Evolutionary conservation across 1,140 invertebrate genomes (phyloP), one percentile per base, ranked within the genome.

Genomic region (Micrasema minimum): DNA sequence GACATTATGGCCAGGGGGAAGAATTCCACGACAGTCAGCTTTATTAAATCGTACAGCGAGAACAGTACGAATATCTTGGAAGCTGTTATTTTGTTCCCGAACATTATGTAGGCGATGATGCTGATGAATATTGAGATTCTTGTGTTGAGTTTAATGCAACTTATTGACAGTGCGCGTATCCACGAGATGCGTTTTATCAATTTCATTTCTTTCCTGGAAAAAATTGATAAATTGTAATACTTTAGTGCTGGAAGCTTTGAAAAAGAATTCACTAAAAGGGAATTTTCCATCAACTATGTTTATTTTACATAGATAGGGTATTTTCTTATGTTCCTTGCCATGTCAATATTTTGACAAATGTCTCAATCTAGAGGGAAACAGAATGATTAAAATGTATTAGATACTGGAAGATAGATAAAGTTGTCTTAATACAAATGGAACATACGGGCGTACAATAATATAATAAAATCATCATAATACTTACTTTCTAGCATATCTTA

Each of bases 121-220:
- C 90, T 92, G 0, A 93, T 78, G 72, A 95, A 93, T 1, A 95
- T 87, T 0, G 93, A 90, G 0, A 94, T 79, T 78, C 93, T 92
- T 0, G 92, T 89, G 68, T 91, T 90, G 64, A 93, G 72, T 73
- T 85, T 84, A 2, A 89, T 87, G 75, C 90, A 90, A 0, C 88
- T 90, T 77, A 90, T 84, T 74, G 90, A 89, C 1, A 92, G 80
- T 5, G 89, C 91, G 66, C 89, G 83, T 0, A 93, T 87, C 77
- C 89, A 89, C 0, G 90, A 89, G 48, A 90, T 88, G 41, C 85
- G 85, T 72, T 85, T 86, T 38, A 95, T 90, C 0, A 90, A 87
- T 61, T 85, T 87, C 62, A 93, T 86, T 80, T 90, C 90, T 76
- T 87, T 88, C 64, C 88, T 87, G 71, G 64, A 78, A 79, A 68